Evolutionary conservation across 2,797 vertebrate species (phyloP), one percentile per base, ranked within the genome.

Genomic region (Mormyrus proboscirostris): DNA sequence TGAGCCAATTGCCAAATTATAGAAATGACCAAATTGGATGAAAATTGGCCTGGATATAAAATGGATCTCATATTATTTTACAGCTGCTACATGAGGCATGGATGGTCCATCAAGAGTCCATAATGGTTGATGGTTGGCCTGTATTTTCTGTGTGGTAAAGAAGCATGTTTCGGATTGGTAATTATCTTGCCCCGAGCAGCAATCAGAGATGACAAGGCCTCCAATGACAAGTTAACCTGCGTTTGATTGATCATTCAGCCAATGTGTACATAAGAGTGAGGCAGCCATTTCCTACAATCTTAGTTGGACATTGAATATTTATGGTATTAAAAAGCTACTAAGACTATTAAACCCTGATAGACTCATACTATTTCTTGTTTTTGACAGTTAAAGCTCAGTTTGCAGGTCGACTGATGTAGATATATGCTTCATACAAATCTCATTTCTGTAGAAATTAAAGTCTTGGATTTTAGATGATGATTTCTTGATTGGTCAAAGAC

Each of bases 21-120:
- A 25, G 19, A 50, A 84, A 49, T 53, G 86, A 91, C 87, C 87
- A 88, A 88, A 93, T 90, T 44, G 88, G 69, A 89, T 93, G 76
- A 90, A 90, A 93, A 92, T 90, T 92, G 90, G 88, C 90, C 65
- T 92, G 85, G 90, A 91, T 50, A 88, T 88, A 82, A 89, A 90
- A 91, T 49, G 44, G 76, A 82, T 51, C 9, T 84, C n/a, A 84
- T 50, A 44, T 84, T 84, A 25, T 84, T 84, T 49, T 50, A 47
- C 9, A 22, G 47, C n/a, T 49, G 82, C 47, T 84, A 50, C 47
- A 84, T 41, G 38, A 79, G 73, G 38, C 38, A 79, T 79, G 33
- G 73, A 79, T 79, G 73, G 73, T 79, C 38, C 38, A 79, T 79
- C 73, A 44, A 79, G 38, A 7, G 38, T n/a, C 73, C 16, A 44